Conservation (phyloP, 2,888 invertebrate genomes). For the Drosophila anomalata region DNA sequence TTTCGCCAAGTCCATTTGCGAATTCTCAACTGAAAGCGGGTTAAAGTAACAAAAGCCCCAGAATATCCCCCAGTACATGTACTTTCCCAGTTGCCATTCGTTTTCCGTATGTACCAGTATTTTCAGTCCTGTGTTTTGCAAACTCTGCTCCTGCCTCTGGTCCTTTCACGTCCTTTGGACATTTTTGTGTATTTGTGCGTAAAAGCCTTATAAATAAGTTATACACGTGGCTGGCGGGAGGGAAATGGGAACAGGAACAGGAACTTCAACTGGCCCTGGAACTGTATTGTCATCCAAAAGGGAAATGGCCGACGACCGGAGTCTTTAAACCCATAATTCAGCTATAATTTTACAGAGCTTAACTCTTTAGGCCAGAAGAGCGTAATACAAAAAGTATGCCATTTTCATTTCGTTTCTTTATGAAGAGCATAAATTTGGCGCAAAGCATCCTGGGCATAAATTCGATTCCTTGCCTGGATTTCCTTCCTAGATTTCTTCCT, state of each 20-base stretch:
- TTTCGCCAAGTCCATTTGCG: conserved; percentile 72
- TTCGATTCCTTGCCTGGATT: conserved; percentile 12
- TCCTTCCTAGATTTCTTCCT: conserved; percentile 7
- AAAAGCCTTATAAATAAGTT: conserved; percentile 79
- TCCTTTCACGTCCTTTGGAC: conserved; percentile 6
- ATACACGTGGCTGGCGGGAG: conserved; percentile 57
- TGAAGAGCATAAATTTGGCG: conserved; percentile 1
- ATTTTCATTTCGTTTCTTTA: conserved; percentile 8
- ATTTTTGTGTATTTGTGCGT: conserved; percentile 71
- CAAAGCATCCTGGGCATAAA: conserved; percentile 1
- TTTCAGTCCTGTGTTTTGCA: conserved; percentile 5
- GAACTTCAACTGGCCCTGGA: conserved; percentile 26
- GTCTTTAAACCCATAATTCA: conserved; percentile 42
- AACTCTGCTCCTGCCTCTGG: conserved; percentile 8
- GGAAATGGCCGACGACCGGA: conserved; percentile 25
- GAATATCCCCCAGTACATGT: conserved; percentile 31
- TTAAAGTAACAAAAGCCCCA: conserved; percentile 59
- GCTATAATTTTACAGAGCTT: conserved; percentile 36
- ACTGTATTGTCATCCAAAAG: conserved; percentile 33
- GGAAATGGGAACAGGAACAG: conserved; percentile 50
- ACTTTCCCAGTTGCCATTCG: conserved; percentile 43
- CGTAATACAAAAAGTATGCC: neutral
- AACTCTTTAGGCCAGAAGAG: conserved; percentile 29
- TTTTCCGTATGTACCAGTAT: conserved; percentile 18
- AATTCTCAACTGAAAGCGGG: conserved; percentile 72